phyloP scores from a whole-genome alignment of 2,797 vertebrate species.

The Sciaenops ocellatus region DNA sequence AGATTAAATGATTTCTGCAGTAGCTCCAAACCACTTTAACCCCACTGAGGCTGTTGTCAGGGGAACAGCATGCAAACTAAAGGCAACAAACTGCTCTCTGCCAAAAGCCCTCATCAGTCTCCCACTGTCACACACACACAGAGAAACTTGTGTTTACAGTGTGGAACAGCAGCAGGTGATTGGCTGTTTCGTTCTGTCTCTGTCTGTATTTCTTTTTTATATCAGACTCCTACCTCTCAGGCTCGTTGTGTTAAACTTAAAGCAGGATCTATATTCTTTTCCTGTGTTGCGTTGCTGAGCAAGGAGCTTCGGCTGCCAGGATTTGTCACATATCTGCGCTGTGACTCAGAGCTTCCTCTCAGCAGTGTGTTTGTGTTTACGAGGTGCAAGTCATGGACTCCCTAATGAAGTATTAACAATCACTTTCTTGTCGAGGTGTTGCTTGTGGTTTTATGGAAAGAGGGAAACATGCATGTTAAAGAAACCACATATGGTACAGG shows the following conservation, averaged over 20 bases:
- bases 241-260: neutral
- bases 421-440: slow-evolving; percentile 84
- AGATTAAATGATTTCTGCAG: slow-evolving; percentile 71
- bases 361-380: slow-evolving; percentile 82
- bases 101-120: slow-evolving; percentile 47
- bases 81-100: slow-evolving; percentile 61
- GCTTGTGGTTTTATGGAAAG: slow-evolving; percentile 73
- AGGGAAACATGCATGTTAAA: slow-evolving; percentile 60
- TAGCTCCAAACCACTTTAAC: slow-evolving; percentile 68
- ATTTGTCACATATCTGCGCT: slow-evolving; percentile 75
- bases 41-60: slow-evolving; percentile 72
- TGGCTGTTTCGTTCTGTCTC: neutral
- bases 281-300: slow-evolving; percentile 40
- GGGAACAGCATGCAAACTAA: slow-evolving; percentile 74
- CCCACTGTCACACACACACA: slow-evolving; percentile 38
- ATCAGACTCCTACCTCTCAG: neutral
- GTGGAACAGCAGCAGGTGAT: slow-evolving; percentile 34
- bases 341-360: slow-evolving; percentile 83
- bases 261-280: slow-evolving; percentile 10
- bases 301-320: slow-evolving; percentile 61
- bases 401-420: slow-evolving; percentile 85
- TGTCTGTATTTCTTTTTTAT: neutral
- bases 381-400: slow-evolving; percentile 84
- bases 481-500: slow-evolving; percentile 49
- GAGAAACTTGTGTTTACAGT: slow-evolving; percentile 26